phyloP scores from a whole-genome alignment of 30 jellyfish, hydroid and myxozoan genomes.

The Aurelia aurita region DNA sequence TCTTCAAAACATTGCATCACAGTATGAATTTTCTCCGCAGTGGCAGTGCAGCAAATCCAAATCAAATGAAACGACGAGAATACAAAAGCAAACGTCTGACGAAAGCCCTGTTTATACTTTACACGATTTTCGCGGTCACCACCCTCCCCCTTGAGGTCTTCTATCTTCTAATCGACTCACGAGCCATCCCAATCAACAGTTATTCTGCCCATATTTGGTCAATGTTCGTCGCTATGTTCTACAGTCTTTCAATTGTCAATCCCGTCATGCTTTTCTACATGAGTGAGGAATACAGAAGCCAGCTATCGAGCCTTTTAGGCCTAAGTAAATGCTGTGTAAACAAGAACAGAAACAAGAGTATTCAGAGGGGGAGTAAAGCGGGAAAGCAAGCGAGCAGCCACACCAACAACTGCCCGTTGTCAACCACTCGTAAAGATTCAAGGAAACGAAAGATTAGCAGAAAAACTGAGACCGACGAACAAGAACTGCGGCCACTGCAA shows the following conservation, averaged over 20 bases:
- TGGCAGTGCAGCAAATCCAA: constrained; percentile 45
- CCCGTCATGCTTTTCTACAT: constrained; percentile 88
- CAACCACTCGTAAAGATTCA: no score
- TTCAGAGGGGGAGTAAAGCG: neutral
- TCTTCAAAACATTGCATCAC: constrained; percentile 40
- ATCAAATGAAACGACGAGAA: constrained; percentile 57
- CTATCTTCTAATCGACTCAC: constrained; percentile 59
- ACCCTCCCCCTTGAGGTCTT: constrained; percentile 82
- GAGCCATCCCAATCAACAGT: constrained; percentile 37
- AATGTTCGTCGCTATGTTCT: constrained; percentile 78
- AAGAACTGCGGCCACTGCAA: no score
- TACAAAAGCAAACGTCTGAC: constrained; percentile 74
- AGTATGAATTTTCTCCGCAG: constrained; percentile 43
- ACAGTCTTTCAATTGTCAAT: constrained; percentile 76
- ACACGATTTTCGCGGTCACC: constrained; percentile 57
- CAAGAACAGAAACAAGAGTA: neutral
- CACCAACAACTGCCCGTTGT: neutral
- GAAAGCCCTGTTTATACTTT: constrained; percentile 72
- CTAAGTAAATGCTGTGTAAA: neutral
- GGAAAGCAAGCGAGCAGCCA: neutral
- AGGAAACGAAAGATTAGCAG: no score
- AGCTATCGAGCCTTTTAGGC: constrained; percentile 28
- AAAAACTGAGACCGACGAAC: no score
- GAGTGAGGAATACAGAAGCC: constrained; percentile 83
- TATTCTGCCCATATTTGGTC: constrained; percentile 58